phyloP scores from a whole-genome alignment of 2,888 invertebrate species.

The Charanyca ferruginea region DNA sequence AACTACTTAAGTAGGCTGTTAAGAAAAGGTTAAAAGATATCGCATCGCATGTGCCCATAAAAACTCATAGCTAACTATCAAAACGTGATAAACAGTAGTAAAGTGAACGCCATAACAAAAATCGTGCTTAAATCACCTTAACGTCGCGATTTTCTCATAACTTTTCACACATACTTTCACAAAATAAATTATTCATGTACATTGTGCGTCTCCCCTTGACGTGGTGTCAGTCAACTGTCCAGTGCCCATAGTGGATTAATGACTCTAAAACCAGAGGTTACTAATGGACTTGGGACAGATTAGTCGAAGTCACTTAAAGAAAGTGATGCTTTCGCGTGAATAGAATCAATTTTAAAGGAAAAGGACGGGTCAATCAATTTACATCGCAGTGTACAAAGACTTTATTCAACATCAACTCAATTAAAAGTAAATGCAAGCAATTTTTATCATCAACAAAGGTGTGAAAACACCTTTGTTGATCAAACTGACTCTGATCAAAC shows the following conservation, averaged over 20 bases:
- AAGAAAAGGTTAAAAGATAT: conserved; percentile 26
- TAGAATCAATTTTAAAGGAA: conserved; percentile 30
- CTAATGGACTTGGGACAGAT: conserved; percentile 57
- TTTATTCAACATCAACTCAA: background rate
- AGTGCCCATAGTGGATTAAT: conserved; percentile 61
- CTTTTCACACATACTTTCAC: conserved; percentile 60
- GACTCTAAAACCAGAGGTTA: conserved; percentile 61
- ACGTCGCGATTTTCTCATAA: conserved; percentile 55
- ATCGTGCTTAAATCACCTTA: conserved; percentile 51
- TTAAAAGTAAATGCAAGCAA: background rate
- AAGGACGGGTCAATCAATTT: background rate
- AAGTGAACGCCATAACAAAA: conserved; percentile 48
- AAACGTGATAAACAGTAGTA: conserved; percentile 56
- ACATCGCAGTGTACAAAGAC: background rate
- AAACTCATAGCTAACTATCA: conserved; percentile 52
- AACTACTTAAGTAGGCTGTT: background rate
- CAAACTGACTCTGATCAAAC: too few relatives aligned
- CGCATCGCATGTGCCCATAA: conserved; percentile 47
- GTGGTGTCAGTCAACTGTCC: conserved; percentile 66
- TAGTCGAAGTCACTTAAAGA: conserved; percentile 49
- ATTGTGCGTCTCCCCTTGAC: conserved; percentile 38
- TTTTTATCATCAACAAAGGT: background rate
- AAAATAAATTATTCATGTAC: conserved; percentile 58
- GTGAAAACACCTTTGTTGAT: too few relatives aligned
- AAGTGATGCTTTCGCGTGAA: conserved; percentile 47